Base-by-base conservation (phyloP, 2,113 vertebrate genomes). In the Ibidorhyncha struthersii region DNA sequence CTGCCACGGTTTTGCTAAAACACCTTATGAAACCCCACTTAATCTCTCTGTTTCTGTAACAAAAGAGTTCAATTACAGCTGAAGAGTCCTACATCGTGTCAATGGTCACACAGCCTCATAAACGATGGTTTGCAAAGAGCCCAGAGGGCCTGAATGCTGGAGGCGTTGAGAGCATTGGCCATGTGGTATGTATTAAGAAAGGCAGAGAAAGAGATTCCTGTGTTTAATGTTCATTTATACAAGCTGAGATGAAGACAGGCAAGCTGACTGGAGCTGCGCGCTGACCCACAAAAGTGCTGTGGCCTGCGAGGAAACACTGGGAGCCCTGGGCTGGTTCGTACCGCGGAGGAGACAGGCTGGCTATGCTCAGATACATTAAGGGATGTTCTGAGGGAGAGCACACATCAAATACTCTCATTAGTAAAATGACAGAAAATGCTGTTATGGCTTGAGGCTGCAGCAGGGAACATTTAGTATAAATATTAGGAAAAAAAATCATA, bases 391-490 rank as follows among this genome's bases (percentile, higher is more conserved):
- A 83, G 67, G 87, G 81, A 95, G 66, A 80, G 74, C 76, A 67
- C 67, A 83, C 84, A 96, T 86, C 89, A 93, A 90, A 94, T 66
- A 43, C 10, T 67, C 84, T 93, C 89, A 73, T 96, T 95, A 96
- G 82, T 36, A 90, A 93, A 94, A 96, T 50, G 94, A 94, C 95
- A 96, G 96, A 96, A 94, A 96, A 95, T 78, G 78, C 91, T 96
- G 91, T 96, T 96, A 91, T 93, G 95, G 78, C 89, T 96, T 81
- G 74, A 93, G 95, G 95, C 94, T 70, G 89, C 93, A 97, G 87
- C 94, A 96, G 93, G 90, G 95, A 97, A 96, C 82, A 38, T 77
- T 96, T 96, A 93, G 91, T 62, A 90, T 97, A 95, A 96, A 97
- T 97, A 97, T 90, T 94, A 95, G 90, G 80, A 47, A 74, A 92